These are phyloP conservation scores for Panonychus citri DNA, from an alignment of 1,140 invertebrate genomes.

Conservation along the genomic window DNA sequence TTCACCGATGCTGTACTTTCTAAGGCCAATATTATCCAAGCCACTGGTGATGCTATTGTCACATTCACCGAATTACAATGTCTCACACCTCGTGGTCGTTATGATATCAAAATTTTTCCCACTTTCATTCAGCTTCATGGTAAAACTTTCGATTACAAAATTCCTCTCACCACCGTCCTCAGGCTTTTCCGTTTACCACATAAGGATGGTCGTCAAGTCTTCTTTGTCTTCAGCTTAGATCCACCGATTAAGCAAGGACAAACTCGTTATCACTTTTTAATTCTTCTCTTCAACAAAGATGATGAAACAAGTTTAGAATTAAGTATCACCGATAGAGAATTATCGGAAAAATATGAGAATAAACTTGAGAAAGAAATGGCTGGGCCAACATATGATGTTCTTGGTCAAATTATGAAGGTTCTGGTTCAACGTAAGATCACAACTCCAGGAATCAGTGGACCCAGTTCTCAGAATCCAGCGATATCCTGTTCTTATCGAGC, in stretches of 20 bases:
- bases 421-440: constrained; percentile 85
- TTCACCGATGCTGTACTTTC: constrained; percentile 82
- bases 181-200: constrained; percentile 85
- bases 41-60: constrained; percentile 88
- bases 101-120: constrained; percentile 95
- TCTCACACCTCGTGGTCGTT: constrained; percentile 93
- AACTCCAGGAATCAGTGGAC: constrained; percentile 41
- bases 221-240: constrained; percentile 90
- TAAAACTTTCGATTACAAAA: constrained; percentile 99
- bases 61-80: constrained; percentile 92
- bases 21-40: constrained; percentile 90
- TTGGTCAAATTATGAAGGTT: constrained; percentile 87
- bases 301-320: constrained; percentile 79
- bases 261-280: constrained; percentile 78
- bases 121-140: constrained; percentile 96
- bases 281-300: constrained; percentile 67
- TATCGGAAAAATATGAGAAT: constrained; percentile 80
- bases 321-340: constrained; percentile 68
- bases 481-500: constrained; percentile 92
- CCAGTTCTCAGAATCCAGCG: constrained; percentile 31
- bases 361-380: constrained; percentile 72
- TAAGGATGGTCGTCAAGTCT: constrained; percentile 92
- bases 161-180: constrained; percentile 82
- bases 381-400: constrained; percentile 81
- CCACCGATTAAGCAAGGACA: constrained; percentile 99